Evolutionary conservation across 2,888 invertebrate genomes (phyloP).

Genomic region (Dynastes tityus): DNA sequence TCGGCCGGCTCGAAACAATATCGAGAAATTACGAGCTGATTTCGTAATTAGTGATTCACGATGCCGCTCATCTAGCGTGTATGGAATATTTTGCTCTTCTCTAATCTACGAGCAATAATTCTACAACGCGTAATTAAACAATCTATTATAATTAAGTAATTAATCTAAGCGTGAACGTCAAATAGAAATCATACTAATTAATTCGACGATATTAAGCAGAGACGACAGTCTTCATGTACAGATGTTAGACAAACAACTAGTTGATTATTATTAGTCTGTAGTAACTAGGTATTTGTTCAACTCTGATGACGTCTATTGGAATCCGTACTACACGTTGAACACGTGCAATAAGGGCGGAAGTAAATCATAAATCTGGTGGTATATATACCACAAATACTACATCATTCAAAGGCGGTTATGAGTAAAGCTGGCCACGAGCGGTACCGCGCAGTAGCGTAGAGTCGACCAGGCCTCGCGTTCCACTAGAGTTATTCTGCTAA

Average conservation of each 20-base stretch:
- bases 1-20: constrained; percentile 27
- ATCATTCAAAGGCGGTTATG: too few species aligned
- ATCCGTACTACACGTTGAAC: not conserved
- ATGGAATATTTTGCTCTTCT: constrained; percentile 1
- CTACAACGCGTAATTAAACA: constrained; percentile 47
- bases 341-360: not conserved
- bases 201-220: not conserved
- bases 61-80: not conserved
- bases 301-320: not conserved
- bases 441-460: too few species aligned
- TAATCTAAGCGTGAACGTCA: constrained; percentile 27
- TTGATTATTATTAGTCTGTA: constrained; percentile 27
- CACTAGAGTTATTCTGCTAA: too few species aligned
- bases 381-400: too few species aligned
- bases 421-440: too few species aligned
- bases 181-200: constrained; percentile 40
- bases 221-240: constrained; percentile 2
- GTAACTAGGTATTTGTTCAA: constrained; percentile 32
- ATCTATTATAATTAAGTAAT: constrained; percentile 47
- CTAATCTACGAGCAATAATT: constrained; percentile 26
- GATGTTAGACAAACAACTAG: constrained; percentile 33
- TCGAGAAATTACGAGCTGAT: constrained; percentile 25
- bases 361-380: not conserved
- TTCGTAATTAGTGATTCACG: constrained; percentile 38
- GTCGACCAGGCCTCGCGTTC: too few species aligned